phyloP scores from a whole-genome alignment of 2,888 invertebrate species.

The Leptinotarsa haldemani region DNA sequence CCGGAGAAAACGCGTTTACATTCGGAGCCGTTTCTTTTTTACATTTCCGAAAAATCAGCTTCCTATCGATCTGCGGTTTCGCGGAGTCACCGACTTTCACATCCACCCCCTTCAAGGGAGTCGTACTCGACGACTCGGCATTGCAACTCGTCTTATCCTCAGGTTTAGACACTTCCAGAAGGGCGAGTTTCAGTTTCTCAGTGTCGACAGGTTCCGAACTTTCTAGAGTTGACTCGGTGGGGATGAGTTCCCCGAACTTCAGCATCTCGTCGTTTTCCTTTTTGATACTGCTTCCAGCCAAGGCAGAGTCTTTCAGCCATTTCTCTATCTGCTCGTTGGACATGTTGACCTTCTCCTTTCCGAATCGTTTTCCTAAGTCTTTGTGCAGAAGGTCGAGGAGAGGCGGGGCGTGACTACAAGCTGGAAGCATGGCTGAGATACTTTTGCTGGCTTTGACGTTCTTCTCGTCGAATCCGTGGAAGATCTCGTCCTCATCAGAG shows the following conservation, averaged over 20 bases:
- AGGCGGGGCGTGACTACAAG: slow-evolving; percentile 41
- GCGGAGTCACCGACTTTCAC: slow-evolving; percentile 24
- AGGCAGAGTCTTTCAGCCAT: slow-evolving; percentile 68
- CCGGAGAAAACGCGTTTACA: slow-evolving; percentile 74
- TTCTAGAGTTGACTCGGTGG: slow-evolving; percentile 56
- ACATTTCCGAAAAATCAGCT: slow-evolving; percentile 71
- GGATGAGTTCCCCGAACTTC: slow-evolving; percentile 61
- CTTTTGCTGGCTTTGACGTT: slow-evolving; percentile 38
- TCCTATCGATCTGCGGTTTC: slow-evolving; percentile 63
- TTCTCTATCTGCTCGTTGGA: slow-evolving; percentile 77
- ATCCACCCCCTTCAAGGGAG: slow-evolving; percentile 23
- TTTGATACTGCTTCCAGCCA: slow-evolving; percentile 61
- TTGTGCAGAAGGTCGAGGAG: slow-evolving; percentile 63
- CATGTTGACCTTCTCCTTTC: slow-evolving; percentile 76
- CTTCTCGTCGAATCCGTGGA: slow-evolving; percentile 58
- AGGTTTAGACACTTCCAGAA: slow-evolving; percentile 41
- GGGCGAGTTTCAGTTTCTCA: slow-evolving; percentile 50
- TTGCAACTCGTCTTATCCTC: slow-evolving; percentile 21
- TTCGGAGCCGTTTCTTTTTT: slow-evolving; percentile 65
- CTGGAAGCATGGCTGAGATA: slow-evolving; percentile 16
- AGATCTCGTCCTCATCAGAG: slow-evolving; percentile 68
- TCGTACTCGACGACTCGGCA: slow-evolving; percentile 7
- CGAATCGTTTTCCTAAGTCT: slow-evolving; percentile 63
- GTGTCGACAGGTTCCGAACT: slow-evolving; percentile 50
- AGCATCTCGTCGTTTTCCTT: slow-evolving; percentile 61